Percentiles rank a stretch among this genome's conserved stretches.
phyloP scores from a whole-genome alignment of 2,888 invertebrate species.

The Chesias legatella region DNA sequence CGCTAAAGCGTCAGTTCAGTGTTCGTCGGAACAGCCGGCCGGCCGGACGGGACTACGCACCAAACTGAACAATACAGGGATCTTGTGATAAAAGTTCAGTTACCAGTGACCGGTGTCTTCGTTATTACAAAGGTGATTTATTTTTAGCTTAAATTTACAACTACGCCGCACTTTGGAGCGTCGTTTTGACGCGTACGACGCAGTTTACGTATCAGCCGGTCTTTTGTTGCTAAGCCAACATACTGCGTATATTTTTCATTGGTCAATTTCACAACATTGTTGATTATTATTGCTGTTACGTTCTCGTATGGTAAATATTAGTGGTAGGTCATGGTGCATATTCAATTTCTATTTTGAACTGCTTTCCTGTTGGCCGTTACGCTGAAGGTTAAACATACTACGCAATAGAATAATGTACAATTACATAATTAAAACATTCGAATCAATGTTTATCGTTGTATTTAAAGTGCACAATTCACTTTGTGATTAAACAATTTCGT shows the following conservation, averaged over 20 bases:
- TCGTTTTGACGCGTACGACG: slow-evolving; percentile 53
- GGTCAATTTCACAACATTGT: slow-evolving; percentile 36
- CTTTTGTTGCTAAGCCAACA: slow-evolving; percentile 67
- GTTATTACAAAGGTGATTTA: slow-evolving; percentile 29
- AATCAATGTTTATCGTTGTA: no score
- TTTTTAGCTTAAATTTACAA: slow-evolving; percentile 63
- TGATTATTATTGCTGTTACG: slow-evolving; percentile 14
- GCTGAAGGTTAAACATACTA: slow-evolving; percentile 2
- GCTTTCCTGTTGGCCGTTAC: neutral
- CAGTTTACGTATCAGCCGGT: slow-evolving; percentile 61
- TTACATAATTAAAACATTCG: no score
- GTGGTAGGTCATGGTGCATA: slow-evolving; percentile 33
- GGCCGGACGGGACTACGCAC: slow-evolving; percentile 45
- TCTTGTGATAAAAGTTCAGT: slow-evolving; percentile 26
- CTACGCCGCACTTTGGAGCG: slow-evolving; percentile 60
- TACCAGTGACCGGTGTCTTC: slow-evolving; percentile 26
- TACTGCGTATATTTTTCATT: slow-evolving; percentile 62
- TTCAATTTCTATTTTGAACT: no score
- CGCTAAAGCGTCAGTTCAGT: slow-evolving; percentile 52
- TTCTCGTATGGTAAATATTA: no score
- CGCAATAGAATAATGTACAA: neutral
- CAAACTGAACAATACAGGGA: slow-evolving; percentile 48
- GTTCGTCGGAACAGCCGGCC: slow-evolving; percentile 51
- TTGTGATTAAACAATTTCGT: no score
- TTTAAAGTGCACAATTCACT: no score